Conservation (phyloP, 2,797 vertebrate species). For the Rhinoraja longicauda region DNA sequence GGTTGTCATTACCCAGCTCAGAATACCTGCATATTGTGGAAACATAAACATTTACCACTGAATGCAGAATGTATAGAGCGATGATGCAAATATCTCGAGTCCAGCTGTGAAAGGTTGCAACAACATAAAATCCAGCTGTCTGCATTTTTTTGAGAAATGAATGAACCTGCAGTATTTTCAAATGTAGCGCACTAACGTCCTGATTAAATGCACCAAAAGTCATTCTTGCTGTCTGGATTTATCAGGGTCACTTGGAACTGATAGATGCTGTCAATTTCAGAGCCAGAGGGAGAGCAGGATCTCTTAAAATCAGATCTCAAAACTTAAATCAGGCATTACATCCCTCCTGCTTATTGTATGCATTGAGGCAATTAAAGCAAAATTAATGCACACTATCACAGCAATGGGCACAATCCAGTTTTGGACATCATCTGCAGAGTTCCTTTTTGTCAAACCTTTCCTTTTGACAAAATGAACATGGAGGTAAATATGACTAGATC, state of each 20-base stretch:
- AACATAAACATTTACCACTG: neutral
- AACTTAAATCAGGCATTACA: neutral
- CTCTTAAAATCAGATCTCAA: neutral
- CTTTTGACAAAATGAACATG: neutral
- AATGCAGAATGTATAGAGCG: neutral
- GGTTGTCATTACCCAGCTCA: neutral
- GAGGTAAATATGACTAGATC: neutral
- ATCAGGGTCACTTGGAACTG: too few species aligned
- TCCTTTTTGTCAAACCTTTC: neutral
- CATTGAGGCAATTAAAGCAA: neutral
- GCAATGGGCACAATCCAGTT: neutral
- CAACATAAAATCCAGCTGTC: slow-evolving; percentile 15
- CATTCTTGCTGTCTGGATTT: neutral
- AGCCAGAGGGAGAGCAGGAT: neutral
- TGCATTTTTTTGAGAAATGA: neutral
- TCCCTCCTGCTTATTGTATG: neutral
- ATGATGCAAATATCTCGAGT: neutral
- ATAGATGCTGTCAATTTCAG: slow-evolving; percentile 5
- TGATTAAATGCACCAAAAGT: neutral
- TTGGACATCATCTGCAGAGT: neutral
- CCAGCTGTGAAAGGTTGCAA: slow-evolving; percentile 16
- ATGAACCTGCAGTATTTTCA: slow-evolving; percentile 9
- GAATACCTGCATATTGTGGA: neutral
- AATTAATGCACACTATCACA: neutral
- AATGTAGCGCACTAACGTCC: neutral